Evolutionary conservation across 2,888 invertebrate genomes (phyloP).

Genomic region (Platerodrilus igneus): DNA sequence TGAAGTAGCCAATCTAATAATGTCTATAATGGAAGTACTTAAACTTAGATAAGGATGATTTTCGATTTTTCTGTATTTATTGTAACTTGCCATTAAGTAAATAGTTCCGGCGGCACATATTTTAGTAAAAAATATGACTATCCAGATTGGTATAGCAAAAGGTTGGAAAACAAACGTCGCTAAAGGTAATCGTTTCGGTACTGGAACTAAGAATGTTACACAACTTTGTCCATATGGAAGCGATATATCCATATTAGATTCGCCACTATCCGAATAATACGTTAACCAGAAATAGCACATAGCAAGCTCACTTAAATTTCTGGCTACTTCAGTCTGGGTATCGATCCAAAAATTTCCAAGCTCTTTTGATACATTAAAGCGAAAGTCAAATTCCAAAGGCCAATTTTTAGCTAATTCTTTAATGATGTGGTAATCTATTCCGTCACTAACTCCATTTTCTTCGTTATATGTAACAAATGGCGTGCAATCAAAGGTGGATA

Average conservation of each 20-base stretch:
- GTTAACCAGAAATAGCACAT: slow-evolving; percentile 9
- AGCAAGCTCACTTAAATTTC: not conserved
- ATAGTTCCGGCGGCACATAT: not conserved
- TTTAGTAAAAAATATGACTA: slow-evolving; percentile 4
- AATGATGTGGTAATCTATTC: slow-evolving; percentile 13
- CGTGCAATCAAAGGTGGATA: slow-evolving; percentile 7
- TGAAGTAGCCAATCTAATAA: slow-evolving; percentile 4
- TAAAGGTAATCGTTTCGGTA: slow-evolving; percentile 14
- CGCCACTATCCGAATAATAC: not conserved
- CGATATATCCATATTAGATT: slow-evolving; percentile 3
- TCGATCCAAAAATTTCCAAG: too few relatives aligned
- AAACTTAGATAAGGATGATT: slow-evolving; percentile 9
- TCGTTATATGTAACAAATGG: slow-evolving; percentile 8
- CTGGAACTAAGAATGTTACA: slow-evolving; percentile 27
- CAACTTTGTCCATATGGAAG: slow-evolving; percentile 24
- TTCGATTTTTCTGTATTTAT: not conserved
- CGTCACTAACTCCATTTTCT: slow-evolving; percentile 7
- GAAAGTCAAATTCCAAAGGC: slow-evolving; percentile 6
- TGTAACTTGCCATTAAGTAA: not conserved
- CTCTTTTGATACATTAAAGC: too few relatives aligned
- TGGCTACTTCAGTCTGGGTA: too few relatives aligned
- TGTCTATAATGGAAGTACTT: slow-evolving; percentile 1
- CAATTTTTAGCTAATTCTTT: slow-evolving; percentile 8
- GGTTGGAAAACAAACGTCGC: slow-evolving; percentile 14
- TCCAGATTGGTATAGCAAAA: slow-evolving; percentile 11